Conservation (phyloP, 2,797 vertebrate species). For the Megaceryle alcyon region DNA sequence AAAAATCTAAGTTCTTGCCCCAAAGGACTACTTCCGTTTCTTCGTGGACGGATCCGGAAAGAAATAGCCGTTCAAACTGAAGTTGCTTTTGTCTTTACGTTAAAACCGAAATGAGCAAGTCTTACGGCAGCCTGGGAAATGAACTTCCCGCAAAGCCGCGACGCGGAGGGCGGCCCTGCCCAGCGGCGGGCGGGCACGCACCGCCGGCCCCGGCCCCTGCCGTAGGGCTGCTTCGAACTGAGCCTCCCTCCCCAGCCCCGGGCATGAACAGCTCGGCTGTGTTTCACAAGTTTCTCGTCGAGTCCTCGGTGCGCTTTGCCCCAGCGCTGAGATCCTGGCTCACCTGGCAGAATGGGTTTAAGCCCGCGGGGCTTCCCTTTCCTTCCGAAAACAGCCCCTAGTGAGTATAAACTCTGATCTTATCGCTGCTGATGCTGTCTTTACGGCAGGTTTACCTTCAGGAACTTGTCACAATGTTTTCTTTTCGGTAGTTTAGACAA, state of each 20-base stretch:
- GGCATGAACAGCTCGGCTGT: accelerated
- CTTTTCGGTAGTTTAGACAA: constrained; percentile 65
- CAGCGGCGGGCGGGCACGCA: background rate
- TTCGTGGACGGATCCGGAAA: background rate
- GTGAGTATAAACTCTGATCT: constrained; percentile 45
- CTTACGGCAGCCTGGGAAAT: background rate
- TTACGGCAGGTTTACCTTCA: constrained; percentile 6
- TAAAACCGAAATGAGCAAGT: background rate
- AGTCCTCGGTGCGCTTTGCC: background rate
- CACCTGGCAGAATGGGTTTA: background rate
- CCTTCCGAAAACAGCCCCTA: constrained; percentile 1
- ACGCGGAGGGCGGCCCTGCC: background rate
- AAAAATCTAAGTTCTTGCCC: background rate
- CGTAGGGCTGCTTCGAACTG: too few relatives aligned
- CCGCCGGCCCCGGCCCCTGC: background rate
- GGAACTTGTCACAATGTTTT: constrained; percentile 65
- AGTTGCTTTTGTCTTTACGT: background rate
- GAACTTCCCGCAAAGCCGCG: too few relatives aligned
- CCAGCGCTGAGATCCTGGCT: background rate
- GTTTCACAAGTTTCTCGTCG: accelerated
- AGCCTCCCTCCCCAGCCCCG: too few relatives aligned
- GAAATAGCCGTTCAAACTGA: background rate
- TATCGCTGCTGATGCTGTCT: constrained; percentile 64
- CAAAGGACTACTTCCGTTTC: background rate
- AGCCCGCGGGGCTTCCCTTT: background rate